Evolutionary conservation across 53 echinoderm and acorn worm genomes (phyloP), one percentile per base, ranked within the genome.

Genomic region (Arbacia lixula): DNA sequence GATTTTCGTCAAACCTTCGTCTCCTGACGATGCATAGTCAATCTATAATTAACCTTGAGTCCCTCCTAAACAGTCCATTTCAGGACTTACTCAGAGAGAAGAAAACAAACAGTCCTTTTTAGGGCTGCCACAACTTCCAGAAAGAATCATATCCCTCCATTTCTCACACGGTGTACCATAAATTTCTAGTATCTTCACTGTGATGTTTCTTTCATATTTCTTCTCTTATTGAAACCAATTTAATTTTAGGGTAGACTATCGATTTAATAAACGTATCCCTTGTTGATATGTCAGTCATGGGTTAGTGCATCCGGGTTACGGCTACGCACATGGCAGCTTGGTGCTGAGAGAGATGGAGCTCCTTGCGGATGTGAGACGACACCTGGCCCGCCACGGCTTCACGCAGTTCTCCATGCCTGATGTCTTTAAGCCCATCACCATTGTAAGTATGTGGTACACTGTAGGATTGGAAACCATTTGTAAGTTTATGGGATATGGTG

Each of bases 371-470:
- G 81, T 62, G 5, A 36, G 66, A 16, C 66, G 87, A 39, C 76
- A 86, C 17, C 90, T 95, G 34, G 42, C 49, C 33, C 21, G 87
- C 21, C 69, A 66, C 61, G 95, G 95, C 43, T 95, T 92, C 65
- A 86, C 83, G 1, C 74, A 72, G 12, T 79, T 90, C 75, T 86
- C 90, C 29, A 76, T 90, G 82, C 95, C 95, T 17, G 90, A 92
- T 33, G 86, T 91, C 90, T 88, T 83, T 82, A 95, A 92, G 64
- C 86, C 92, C 6, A 43, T 91, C 63, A 85, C 90, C 20, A 33
- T 92, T 90, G 95, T 95, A 46, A 84, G 92, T 76, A 29, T 22
- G 4, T 27, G 27, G 3, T n/a, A 2, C 37, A 29, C 50, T 58
- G 9, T 58, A 24, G 1, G 12, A 2, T 58, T 19, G 25, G 12